These are phyloP conservation scores for Andrena marginata DNA, from an alignment of 2,888 invertebrate species.

Conservation along the genomic window DNA sequence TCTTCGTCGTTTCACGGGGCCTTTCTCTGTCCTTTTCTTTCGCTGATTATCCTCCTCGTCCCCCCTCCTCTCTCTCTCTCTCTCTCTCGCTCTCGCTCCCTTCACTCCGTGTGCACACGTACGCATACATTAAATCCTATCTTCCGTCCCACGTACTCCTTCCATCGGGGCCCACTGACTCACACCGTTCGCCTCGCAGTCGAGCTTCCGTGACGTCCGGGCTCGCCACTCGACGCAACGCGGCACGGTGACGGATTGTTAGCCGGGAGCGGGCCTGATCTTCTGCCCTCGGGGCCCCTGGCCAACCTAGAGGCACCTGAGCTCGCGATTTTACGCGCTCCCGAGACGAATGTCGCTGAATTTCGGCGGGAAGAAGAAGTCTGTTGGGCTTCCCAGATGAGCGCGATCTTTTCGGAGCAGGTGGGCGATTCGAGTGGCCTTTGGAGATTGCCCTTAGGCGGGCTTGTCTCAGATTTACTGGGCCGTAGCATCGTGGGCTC, in stretches of 20 bases:
- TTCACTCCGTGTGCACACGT: slow-evolving; percentile 52
- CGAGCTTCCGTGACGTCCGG: slow-evolving; percentile 65
- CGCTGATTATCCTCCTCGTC: slow-evolving; percentile 55
- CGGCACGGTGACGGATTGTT: slow-evolving; percentile 75
- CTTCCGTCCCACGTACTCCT: slow-evolving; percentile 68
- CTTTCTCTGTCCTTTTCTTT: slow-evolving; percentile 28
- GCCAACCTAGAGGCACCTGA: slow-evolving; percentile 2
- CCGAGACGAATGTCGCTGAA: slow-evolving; percentile 16
- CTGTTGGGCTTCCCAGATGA: slow-evolving; percentile 12
- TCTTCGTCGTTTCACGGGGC: slow-evolving; percentile 43
- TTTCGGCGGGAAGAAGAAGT: slow-evolving; percentile 37
- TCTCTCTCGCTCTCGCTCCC: slow-evolving; percentile 32
- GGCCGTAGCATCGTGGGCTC: background rate
- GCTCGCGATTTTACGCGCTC: slow-evolving; percentile 31
- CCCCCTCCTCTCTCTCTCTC: slow-evolving; percentile 42
- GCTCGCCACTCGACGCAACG: slow-evolving; percentile 48
- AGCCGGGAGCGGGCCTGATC: slow-evolving; percentile 71
- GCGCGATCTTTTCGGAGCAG: slow-evolving; percentile 9
- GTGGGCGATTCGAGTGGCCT: slow-evolving; percentile 7
- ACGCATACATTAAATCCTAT: slow-evolving; percentile 69
- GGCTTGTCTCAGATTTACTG: background rate
- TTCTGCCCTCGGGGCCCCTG: slow-evolving; percentile 26
- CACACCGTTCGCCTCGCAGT: slow-evolving; percentile 56
- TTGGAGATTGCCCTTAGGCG: background rate
- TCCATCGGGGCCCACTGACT: slow-evolving; percentile 62